Percentiles rank a stretch among this genome's conserved stretches.
Conservation (phyloP, 2,113 vertebrate species). For the Semnornis frantzii region DNA sequence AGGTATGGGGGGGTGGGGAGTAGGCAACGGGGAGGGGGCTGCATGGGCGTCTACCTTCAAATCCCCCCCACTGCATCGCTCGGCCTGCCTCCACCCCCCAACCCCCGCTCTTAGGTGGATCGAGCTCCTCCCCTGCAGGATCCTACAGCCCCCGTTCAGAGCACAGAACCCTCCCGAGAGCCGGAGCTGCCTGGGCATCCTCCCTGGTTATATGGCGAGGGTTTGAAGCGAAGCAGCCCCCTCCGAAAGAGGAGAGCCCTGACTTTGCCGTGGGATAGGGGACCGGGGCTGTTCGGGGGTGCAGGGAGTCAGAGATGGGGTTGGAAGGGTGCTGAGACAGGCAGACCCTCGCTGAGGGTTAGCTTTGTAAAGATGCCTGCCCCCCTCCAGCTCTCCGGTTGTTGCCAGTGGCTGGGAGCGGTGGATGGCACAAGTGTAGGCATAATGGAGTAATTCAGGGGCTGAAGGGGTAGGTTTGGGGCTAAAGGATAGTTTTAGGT, state of each 20-base stretch:
- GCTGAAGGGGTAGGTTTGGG: neutral
- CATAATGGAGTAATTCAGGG: neutral
- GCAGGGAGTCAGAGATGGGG: fast-evolving
- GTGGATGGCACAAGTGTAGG: fast-evolving
- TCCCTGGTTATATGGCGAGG: fast-evolving
- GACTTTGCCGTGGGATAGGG: neutral
- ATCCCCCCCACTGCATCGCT: too few relatives aligned
- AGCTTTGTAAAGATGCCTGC: fast-evolving
- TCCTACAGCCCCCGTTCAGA: too few relatives aligned
- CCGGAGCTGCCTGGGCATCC: neutral
- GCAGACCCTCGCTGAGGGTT: neutral
- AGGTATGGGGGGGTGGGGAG: slow-evolving; percentile 3
- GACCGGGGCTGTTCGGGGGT: neutral
- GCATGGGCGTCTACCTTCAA: neutral
- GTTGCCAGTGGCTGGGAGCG: neutral
- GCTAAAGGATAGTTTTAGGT: neutral
- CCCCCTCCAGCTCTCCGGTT: neutral
- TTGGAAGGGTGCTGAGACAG: neutral
- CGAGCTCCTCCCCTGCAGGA: neutral
- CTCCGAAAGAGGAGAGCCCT: neutral
- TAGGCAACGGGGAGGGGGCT: fast-evolving
- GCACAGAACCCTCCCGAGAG: neutral
- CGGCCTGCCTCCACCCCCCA: neutral
- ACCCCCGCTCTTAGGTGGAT: neutral
- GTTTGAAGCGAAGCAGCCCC: neutral